These are phyloP conservation scores for Drosophila kuntzei DNA, from an alignment of 2,888 invertebrate genomes.

Conservation along the genomic window DNA sequence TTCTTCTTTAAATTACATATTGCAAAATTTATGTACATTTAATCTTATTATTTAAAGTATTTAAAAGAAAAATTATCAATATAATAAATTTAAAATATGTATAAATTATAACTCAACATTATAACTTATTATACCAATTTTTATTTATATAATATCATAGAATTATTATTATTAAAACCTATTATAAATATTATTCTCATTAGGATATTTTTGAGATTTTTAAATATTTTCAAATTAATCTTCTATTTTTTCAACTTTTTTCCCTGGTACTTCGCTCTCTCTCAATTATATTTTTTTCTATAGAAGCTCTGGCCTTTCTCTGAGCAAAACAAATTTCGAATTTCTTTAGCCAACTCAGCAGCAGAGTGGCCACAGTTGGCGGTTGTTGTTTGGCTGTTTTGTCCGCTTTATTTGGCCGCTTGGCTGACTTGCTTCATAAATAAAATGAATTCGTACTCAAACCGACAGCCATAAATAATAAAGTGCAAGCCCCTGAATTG, in stretches of 20 bases:
- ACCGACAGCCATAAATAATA: slow-evolving; percentile 78
- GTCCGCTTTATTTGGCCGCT: slow-evolving; percentile 53
- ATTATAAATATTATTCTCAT: background rate
- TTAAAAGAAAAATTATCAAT: too few relatives aligned
- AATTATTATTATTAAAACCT: background rate
- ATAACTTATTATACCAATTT: too few relatives aligned
- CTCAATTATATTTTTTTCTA: background rate
- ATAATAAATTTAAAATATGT: too few relatives aligned
- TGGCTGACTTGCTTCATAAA: slow-evolving; percentile 74
- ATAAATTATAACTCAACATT: too few relatives aligned
- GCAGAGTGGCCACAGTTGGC: slow-evolving; percentile 57
- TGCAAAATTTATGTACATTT: too few relatives aligned
- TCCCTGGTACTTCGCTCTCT: background rate
- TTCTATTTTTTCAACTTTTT: background rate
- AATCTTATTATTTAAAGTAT: too few relatives aligned
- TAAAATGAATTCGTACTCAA: slow-evolving; percentile 77
- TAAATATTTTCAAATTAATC: background rate
- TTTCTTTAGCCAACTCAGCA: slow-evolving; percentile 16
- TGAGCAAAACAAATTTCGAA: slow-evolving; percentile 29
- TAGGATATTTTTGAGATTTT: background rate
- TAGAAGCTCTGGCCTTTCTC: slow-evolving; percentile 9
- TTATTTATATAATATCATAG: too few relatives aligned
- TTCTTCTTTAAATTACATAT: too few relatives aligned
- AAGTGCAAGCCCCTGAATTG: slow-evolving; percentile 61
- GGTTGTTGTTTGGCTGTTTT: slow-evolving; percentile 46